phyloP scores from a whole-genome alignment of 2,797 vertebrate species.

The Iguana delicatissima region DNA sequence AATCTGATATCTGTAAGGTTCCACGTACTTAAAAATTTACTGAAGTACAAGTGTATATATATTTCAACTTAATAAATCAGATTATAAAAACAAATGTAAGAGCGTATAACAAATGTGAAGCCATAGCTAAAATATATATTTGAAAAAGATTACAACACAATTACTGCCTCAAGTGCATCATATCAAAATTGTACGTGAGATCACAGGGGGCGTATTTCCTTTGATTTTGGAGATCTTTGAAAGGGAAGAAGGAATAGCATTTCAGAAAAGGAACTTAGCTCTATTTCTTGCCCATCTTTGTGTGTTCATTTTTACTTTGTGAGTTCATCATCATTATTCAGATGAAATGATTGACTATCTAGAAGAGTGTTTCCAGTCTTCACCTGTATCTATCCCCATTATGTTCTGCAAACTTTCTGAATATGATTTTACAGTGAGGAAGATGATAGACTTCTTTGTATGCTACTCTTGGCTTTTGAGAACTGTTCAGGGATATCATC shows the following conservation, averaged over 20 bases:
- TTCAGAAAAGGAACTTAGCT: not conserved
- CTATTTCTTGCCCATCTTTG: not conserved
- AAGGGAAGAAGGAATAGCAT: not conserved
- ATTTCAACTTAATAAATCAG: not conserved
- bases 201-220: not conserved
- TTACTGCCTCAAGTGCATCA: not conserved
- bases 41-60: not conserved
- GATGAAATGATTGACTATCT: not conserved
- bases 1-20: not conserved
- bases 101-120: not conserved
- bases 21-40: not conserved
- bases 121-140: not conserved
- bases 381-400: not conserved
- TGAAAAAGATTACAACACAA: not conserved
- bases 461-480: not conserved
- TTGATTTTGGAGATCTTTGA: not conserved
- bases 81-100: not conserved
- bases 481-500: not conserved
- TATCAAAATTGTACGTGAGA: not conserved
- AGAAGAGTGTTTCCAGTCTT: not conserved
- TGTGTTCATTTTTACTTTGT: not conserved
- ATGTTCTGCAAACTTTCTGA: not conserved
- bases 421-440: not conserved
- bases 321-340: too few relatives aligned
- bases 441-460: not conserved